Percentiles rank a stretch among this genome's conserved stretches.
These are phyloP conservation scores for Chanos chanos DNA, from an alignment of 2,797 vertebrate species.

Conservation along the genomic window DNA sequence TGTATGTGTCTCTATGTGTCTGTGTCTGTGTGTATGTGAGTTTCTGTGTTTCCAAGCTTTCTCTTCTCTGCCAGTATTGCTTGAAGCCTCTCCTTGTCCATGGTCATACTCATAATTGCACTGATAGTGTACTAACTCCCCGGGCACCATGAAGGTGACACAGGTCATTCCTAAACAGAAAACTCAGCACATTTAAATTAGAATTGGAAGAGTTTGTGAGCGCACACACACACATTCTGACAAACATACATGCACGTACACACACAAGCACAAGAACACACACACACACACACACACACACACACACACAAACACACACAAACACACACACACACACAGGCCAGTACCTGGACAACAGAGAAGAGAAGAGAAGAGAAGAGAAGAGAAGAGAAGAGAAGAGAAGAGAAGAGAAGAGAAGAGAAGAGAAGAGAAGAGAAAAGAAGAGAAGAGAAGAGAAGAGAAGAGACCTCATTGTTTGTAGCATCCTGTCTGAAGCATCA, in stretches of 20 bases:
- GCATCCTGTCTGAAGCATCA: not conserved
- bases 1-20: slow-evolving; percentile 16
- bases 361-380: not conserved
- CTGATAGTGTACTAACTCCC: slow-evolving; percentile 52
- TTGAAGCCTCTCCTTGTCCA: slow-evolving; percentile 25
- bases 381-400: not conserved
- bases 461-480: not conserved
- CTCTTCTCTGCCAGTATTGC: not conserved
- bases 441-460: not conserved
- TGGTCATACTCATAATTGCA: slow-evolving; percentile 54
- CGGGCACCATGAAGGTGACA: slow-evolving; percentile 36
- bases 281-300: slow-evolving; percentile 8
- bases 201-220: slow-evolving; percentile 29
- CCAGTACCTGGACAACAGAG: slow-evolving; percentile 5
- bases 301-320: slow-evolving; percentile 28
- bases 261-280: not conserved
- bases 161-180: slow-evolving; percentile 49
- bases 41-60: no score
- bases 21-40: no score
- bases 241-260: not conserved
- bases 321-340: not conserved
- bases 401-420: not conserved
- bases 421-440: not conserved
- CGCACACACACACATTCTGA: slow-evolving; percentile 19
- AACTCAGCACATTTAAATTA: slow-evolving; percentile 62